Base-by-base conservation (phyloP, 2,888 invertebrate species). In the Halictus quadricinctus region DNA sequence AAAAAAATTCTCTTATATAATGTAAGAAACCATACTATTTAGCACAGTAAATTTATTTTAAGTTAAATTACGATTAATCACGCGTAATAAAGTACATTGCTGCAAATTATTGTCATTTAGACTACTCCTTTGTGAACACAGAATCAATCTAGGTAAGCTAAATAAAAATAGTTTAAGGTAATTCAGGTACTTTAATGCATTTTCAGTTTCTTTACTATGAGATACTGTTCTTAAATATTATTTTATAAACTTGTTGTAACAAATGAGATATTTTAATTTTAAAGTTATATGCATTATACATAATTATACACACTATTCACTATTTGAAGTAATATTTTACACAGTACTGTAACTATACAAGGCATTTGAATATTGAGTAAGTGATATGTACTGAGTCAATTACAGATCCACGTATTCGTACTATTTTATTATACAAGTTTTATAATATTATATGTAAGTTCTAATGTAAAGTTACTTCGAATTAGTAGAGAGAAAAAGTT, bases 281-380 rank as follows among this genome's bases (percentile, higher is more conserved):
- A 64, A 25, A 29, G 60, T 64, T 29, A 7, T 60, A 60, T 25
- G 25, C 25, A 25, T 60, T 60, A 25, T 64, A 29, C 60, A 7
- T 2, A 64, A 64, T 64, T 64, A 64, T 29, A 64, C 60, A 12
- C n/a, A 29, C n/a, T 60, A 60, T 15, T 60, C 60, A 25, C 25
- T 29, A 15, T 60, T 60, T 25, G 2, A 13, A 60, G 15, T 25
- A 15, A 60, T 60, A 76, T 72, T 83, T 72, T 72, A 58, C 54
- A 8, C 29, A 18, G 29, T 29, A 18, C 36, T 66, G 29, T 36
- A 66, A 36, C 66, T 66, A 66, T 66, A 66, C 36, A 36, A 66
- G 18, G 18, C 66, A 66, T 66, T 66, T 36, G 18, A 66, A 18
- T 66, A 18, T 15, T 7, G 66, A 25, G 7, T 60, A 60, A 60